A percentile compares a stretch with the other conserved stretches of the same genome.
Conservation (phyloP, 2,888 invertebrate genomes). For the Polia nebulosa region DNA sequence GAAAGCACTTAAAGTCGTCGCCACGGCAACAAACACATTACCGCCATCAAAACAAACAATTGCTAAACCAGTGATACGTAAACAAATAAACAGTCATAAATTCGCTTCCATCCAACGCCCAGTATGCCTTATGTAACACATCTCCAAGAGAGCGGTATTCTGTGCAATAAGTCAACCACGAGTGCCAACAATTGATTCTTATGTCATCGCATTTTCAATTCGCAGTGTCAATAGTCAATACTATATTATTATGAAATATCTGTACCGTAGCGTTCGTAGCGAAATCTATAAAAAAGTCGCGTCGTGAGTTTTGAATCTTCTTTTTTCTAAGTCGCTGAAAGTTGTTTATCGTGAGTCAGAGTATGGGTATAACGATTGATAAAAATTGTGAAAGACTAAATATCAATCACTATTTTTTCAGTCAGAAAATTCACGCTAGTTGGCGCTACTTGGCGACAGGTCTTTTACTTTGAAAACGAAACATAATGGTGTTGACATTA, state of each 20-base stretch:
- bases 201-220: constrained; percentile 59
- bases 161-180: constrained; percentile 35
- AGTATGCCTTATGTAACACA: constrained; percentile 47
- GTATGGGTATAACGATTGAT: no score
- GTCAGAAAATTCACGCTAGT: no score
- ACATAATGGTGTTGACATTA: no score
- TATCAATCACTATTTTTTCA: no score
- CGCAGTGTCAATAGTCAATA: constrained; percentile 44
- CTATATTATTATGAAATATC: constrained; percentile 20
- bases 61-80: background rate
- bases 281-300: constrained; percentile 3
- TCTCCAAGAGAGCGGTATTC: constrained; percentile 45
- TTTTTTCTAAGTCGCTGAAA: background rate
- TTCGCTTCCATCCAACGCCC: background rate
- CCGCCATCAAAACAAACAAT: constrained; percentile 8
- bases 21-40: background rate
- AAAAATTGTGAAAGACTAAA: no score
- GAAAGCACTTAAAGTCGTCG: background rate
- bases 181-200: constrained; percentile 59
- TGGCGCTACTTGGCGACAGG: no score
- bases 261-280: background rate
- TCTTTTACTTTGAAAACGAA: no score
- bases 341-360: no score
- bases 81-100: constrained; percentile 27
- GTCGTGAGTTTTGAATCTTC: background rate